Evolutionary conservation across 2,797 vertebrate species (phyloP).

Genomic region (Hyperoplus lanceolatus): DNA sequence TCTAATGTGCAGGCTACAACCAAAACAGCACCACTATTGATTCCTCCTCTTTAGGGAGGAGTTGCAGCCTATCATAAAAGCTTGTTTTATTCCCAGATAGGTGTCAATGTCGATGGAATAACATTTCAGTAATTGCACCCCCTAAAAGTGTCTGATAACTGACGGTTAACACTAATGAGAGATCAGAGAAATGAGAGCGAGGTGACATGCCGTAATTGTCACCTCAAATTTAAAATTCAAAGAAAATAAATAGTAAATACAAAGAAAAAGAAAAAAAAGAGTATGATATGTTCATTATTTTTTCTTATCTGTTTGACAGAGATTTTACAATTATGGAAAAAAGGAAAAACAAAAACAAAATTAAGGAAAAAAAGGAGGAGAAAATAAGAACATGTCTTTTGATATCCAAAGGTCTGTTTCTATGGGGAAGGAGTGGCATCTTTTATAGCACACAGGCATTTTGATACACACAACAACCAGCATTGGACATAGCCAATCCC

Average conservation of each 20-base stretch:
- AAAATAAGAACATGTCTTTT: neutral
- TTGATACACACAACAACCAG: constrained; percentile 56
- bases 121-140: constrained; percentile 67
- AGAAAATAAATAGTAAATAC: constrained; percentile 37
- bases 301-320: constrained; percentile 36
- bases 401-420: constrained; percentile 44
- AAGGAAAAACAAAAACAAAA: no score
- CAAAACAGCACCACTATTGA: constrained; percentile 34
- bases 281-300: constrained; percentile 25
- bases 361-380: constrained; percentile 9
- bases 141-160: constrained; percentile 62
- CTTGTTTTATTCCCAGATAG: constrained; percentile 39
- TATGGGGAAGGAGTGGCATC: constrained; percentile 37
- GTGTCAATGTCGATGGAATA: constrained; percentile 59
- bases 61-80: constrained; percentile 55
- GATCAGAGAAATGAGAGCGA: constrained; percentile 59
- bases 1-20: constrained; percentile 13
- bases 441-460: constrained; percentile 41
- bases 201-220: constrained; percentile 77
- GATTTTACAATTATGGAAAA: constrained; percentile 14
- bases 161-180: constrained; percentile 71
- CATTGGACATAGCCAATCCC: constrained; percentile 43
- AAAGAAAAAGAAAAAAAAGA: constrained; percentile 21
- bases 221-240: constrained; percentile 65
- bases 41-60: constrained; percentile 48